A percentile compares a stretch with the other conserved stretches of the same genome.
Evolutionary conservation across 2,797 vertebrate genomes (phyloP).

Genomic region (Parauchenoglanis ngamensis): DNA sequence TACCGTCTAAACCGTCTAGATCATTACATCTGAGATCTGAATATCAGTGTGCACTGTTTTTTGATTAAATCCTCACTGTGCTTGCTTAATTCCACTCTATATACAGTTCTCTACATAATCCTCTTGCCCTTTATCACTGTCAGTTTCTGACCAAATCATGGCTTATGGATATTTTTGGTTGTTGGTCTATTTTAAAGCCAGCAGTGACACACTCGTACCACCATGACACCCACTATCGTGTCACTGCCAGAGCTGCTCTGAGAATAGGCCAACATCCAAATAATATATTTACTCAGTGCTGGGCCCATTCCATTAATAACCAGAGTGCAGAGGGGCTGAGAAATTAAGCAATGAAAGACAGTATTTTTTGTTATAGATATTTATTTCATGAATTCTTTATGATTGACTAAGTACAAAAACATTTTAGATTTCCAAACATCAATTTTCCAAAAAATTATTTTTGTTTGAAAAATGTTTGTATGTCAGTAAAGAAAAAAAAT

Average conservation of each 20-base stretch:
- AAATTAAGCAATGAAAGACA: too few species aligned
- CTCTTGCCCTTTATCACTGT: background rate
- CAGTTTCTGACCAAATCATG: constrained; percentile 15
- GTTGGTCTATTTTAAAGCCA: constrained; percentile 1
- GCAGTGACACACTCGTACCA: background rate
- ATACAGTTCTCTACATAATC: background rate
- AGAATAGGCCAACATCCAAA: constrained; percentile 7
- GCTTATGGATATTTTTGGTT: constrained; percentile 10
- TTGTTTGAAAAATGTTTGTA: too few species aligned
- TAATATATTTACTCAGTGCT: background rate
- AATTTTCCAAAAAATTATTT: too few species aligned
- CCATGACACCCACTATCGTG: background rate
- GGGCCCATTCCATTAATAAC: background rate
- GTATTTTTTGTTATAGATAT: too few species aligned
- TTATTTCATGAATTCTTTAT: too few species aligned
- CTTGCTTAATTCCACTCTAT: background rate
- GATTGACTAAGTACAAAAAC: too few species aligned
- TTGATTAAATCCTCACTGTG: too few species aligned
- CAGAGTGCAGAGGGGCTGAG: background rate
- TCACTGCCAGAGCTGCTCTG: background rate
- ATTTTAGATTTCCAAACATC: too few species aligned
- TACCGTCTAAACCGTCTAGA: background rate
- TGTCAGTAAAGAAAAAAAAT: too few species aligned
- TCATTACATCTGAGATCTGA: background rate
- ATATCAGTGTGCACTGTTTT: background rate